Evolutionary conservation across 2,888 invertebrate genomes (phyloP), one percentile per base, ranked within the genome.

Genomic region (Ormia ochracea): DNA sequence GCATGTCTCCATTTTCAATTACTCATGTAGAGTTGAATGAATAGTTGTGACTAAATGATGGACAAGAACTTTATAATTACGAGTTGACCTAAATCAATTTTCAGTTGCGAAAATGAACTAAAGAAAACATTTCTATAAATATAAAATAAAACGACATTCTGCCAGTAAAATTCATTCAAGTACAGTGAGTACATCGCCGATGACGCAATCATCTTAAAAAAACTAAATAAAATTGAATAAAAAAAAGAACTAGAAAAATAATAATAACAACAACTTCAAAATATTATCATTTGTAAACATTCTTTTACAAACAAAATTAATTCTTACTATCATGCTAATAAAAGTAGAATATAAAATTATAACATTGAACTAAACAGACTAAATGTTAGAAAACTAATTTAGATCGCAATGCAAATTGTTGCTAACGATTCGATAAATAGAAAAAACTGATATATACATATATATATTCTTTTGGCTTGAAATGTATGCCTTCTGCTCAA

Each of bases 81-180:
- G 81, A 85, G 82, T 85, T 86, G 87, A 87, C 88, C 88, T 83
- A 87, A 85, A 86, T 81, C 1, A 72, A 76, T 58, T 82, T 77
- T 48, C 81, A 26, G 65, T 82, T 83, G 82, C 81, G 82, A 84
- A 85, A 78, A 80, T 14, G 68, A 73, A 21, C 72, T 12, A 61
- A 70, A 74, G 50, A 21, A 70, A 72, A 73, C 9, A 43, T 21
- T 38, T 65, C 31, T 19, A 21, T 26, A 58, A 2, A 48, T 48
- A 48, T 41, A 68, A 73, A 75, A 56, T 52, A 50, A 52, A 52
- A 73, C 43, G 48, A 33, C 52, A 56, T 38, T 50, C 28, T 56
- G 10, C 19, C 26, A 68, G 19, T 61, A 81, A 74, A 74, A 48
- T 33, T 61, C 36, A 61, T 43, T 17, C 56, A 68, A 81, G 74